Conservation (phyloP, 2,113 vertebrate species). For the Tetrao urogallus region DNA sequence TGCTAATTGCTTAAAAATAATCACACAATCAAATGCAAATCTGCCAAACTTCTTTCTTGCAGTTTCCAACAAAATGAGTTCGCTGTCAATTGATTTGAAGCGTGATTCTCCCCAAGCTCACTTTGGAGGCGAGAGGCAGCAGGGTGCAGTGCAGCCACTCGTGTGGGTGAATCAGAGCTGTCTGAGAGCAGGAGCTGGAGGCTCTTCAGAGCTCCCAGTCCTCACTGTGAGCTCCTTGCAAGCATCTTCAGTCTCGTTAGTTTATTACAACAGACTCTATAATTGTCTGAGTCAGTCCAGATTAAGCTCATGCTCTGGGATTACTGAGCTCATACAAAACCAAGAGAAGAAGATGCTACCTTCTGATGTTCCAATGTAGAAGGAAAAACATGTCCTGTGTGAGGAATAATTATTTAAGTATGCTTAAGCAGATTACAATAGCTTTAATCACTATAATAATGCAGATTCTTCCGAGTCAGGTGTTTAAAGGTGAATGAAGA, state of each 20-base stretch:
- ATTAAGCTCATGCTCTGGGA: background rate
- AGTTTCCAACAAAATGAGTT: background rate
- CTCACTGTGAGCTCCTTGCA: background rate
- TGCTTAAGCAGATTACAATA: background rate
- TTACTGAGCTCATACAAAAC: background rate
- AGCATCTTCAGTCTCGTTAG: background rate
- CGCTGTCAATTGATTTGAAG: conserved; percentile 1
- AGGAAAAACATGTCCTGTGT: background rate
- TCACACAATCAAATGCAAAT: conserved; percentile 30
- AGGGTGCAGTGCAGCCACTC: background rate
- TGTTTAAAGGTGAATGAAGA: background rate
- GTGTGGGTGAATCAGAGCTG: background rate
- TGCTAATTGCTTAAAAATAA: conserved; percentile 34
- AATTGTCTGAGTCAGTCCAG: background rate
- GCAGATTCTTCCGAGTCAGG: background rate
- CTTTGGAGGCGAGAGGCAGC: background rate
- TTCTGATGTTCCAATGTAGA: background rate
- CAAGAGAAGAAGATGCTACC: background rate
- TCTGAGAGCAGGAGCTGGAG: background rate
- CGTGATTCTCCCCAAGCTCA: background rate
- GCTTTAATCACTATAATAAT: background rate
- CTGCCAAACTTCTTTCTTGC: background rate
- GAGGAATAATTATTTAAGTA: background rate
- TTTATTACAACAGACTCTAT: background rate
- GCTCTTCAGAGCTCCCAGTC: background rate